Conservation (phyloP, 2,113 vertebrate genomes). For the Boulengerochromis microlepis region DNA sequence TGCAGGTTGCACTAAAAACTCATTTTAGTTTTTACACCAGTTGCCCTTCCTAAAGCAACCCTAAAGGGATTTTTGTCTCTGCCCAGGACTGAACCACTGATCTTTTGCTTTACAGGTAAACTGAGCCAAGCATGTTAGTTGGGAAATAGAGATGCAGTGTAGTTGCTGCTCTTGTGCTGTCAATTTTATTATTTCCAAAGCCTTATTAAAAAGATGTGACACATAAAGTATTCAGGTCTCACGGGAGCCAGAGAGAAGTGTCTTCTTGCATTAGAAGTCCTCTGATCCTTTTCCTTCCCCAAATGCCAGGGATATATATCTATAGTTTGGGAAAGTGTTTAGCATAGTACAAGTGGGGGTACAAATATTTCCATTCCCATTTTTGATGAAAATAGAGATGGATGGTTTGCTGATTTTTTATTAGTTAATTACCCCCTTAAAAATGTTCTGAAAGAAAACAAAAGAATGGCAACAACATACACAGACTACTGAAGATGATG, state of each 20-base stretch:
- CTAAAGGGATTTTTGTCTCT: background rate
- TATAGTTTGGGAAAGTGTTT: background rate
- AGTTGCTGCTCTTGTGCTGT: background rate
- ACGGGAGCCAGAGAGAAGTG: background rate
- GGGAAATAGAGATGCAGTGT: background rate
- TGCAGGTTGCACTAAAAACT: background rate
- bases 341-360: background rate
- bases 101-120: background rate
- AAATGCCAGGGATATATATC: background rate
- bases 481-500: background rate
- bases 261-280: background rate
- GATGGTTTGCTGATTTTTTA: background rate
- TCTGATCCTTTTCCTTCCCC: conserved; percentile 11
- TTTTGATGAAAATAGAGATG: background rate
- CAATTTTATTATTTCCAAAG: background rate
- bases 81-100: background rate
- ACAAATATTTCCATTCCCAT: background rate
- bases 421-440: background rate
- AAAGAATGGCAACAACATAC: background rate
- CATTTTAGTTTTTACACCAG: background rate
- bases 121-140: background rate
- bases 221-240: conserved; percentile 35
- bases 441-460: background rate
- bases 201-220: background rate
- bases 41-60: background rate